phyloP scores from a whole-genome alignment of 2,113 vertebrate genomes.

The Centropus unirufus region DNA sequence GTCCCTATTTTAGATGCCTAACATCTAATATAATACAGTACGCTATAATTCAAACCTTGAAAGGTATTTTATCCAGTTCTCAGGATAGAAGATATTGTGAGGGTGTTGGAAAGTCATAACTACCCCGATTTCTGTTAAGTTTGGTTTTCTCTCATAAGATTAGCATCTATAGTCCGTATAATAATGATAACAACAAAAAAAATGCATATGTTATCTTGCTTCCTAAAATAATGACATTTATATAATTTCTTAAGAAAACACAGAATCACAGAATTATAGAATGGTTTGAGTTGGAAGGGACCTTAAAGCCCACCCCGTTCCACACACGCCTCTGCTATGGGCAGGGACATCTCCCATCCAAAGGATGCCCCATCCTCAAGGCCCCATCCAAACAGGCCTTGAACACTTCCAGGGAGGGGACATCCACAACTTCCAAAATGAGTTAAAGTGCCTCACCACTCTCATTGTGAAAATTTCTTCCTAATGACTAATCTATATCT shows the following conservation, averaged over 20 bases:
- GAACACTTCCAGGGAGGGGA: too few relatives aligned
- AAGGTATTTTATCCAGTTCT: not conserved
- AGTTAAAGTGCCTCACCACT: too few relatives aligned
- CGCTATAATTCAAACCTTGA: not conserved
- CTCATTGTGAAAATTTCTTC: too few relatives aligned
- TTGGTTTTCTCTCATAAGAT: not conserved
- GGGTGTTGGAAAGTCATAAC: not conserved
- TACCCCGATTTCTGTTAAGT: accelerated
- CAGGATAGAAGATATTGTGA: not conserved
- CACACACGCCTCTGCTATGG: too few relatives aligned
- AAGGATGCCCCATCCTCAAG: too few relatives aligned
- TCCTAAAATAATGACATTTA: not conserved
- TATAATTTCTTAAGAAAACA: not conserved
- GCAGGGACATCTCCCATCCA: too few relatives aligned
- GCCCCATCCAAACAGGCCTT: too few relatives aligned
- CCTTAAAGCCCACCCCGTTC: too few relatives aligned
- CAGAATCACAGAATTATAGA: too few relatives aligned
- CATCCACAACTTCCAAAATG: too few relatives aligned
- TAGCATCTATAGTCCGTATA: not conserved
- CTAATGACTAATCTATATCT: too few relatives aligned
- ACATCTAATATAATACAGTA: not conserved
- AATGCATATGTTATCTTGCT: not conserved
- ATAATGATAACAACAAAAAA: not conserved
- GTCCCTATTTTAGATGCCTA: not conserved
- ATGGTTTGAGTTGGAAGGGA: too few relatives aligned